Conservation (phyloP, 1,140 invertebrate genomes). For the Chironomus tepperi region DNA sequence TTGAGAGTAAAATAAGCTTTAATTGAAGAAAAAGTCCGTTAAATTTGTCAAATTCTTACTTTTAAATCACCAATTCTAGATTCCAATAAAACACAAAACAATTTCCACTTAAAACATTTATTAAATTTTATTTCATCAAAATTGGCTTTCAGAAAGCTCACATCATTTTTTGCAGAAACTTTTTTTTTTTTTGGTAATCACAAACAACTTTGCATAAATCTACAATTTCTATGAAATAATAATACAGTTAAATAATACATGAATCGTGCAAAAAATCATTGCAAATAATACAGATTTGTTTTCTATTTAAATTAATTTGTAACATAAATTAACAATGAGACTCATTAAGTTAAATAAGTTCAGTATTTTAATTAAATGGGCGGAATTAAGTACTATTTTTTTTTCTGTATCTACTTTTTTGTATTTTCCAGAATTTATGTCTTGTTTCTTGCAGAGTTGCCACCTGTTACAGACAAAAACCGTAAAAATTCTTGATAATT, state of each 20-base stretch:
- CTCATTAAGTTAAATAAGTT: background rate
- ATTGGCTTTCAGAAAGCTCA: background rate
- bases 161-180: slow-evolving; percentile 6
- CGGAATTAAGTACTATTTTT: background rate
- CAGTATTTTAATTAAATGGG: background rate
- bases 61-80: no score
- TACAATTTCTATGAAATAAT: no score
- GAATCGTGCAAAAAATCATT: background rate
- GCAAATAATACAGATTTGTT: background rate
- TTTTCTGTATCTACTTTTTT: background rate
- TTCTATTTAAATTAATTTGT: no score
- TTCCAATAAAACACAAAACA: no score
- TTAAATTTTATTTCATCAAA: slow-evolving; percentile 2
- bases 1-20: no score
- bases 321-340: background rate
- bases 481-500: no score
- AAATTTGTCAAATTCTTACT: no score
- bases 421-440: background rate
- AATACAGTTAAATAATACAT: no score
- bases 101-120: background rate
- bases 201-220: no score
- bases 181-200: background rate
- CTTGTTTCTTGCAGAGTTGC: no score
- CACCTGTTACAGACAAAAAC: no score
- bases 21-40: no score